A percentile compares a stretch with the other conserved stretches of the same genome.
These are phyloP conservation scores for Hypsibius dujardini DNA, from an alignment of 1,140 invertebrate species.

Conservation along the genomic window DNA sequence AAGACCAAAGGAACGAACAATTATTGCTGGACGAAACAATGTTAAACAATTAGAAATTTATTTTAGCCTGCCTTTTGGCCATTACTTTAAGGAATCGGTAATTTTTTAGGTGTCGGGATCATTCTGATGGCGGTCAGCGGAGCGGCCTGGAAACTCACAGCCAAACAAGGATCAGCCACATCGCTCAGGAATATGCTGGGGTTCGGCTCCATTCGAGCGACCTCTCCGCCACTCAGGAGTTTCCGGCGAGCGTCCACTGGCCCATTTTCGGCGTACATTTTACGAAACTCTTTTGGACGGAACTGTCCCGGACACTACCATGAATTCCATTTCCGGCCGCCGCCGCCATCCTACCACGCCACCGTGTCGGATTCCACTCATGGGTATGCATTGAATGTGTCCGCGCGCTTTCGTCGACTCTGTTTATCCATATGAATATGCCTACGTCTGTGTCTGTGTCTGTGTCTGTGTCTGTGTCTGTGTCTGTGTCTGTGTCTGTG, in stretches of 20 bases:
- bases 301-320: slow-evolving; percentile 42
- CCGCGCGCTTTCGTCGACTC: too few species aligned
- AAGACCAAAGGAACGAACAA: too few species aligned
- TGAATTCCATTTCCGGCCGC: slow-evolving; percentile 77
- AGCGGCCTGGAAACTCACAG: slow-evolving; percentile 67
- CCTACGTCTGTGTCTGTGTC: too few species aligned
- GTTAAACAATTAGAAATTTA: too few species aligned
- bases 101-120: neutral
- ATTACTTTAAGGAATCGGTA: too few species aligned
- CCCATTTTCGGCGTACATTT: neutral
- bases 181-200: slow-evolving; percentile 47
- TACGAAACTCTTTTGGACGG: slow-evolving; percentile 1
- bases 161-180: slow-evolving; percentile 40
- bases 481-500: too few species aligned
- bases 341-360: slow-evolving; percentile 77
- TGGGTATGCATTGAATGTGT: neutral
- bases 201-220: slow-evolving; percentile 29
- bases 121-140: slow-evolving; percentile 64
- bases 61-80: too few species aligned
- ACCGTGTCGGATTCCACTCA: slow-evolving; percentile 67
- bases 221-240: neutral
- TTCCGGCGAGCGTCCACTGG: neutral
- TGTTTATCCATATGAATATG: too few species aligned
- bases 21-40: too few species aligned
- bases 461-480: too few species aligned